A percentile compares a stretch with the other conserved stretches of the same genome.
Conservation (phyloP, 1,140 invertebrate genomes). For the Neodiprion lecontei region DNA sequence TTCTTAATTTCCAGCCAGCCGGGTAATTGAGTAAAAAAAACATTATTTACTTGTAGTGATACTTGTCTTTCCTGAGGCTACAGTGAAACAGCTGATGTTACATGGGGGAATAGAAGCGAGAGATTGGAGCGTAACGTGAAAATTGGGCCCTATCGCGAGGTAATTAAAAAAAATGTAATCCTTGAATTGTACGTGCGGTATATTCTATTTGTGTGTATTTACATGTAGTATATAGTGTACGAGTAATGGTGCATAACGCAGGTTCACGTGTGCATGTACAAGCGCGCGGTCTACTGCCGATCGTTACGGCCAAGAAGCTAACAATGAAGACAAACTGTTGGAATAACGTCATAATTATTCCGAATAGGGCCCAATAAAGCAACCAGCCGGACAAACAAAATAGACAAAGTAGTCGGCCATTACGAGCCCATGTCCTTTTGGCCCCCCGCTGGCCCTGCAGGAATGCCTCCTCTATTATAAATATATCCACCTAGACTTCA, state of each 20-base stretch:
- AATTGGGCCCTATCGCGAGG: not conserved
- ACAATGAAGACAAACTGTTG: constrained; percentile 10
- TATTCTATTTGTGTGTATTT: too few species aligned
- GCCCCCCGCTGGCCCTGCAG: constrained; percentile 48
- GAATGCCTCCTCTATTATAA: constrained; percentile 52
- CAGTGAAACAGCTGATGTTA: too few species aligned
- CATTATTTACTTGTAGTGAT: too few species aligned
- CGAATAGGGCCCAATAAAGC: constrained; percentile 18
- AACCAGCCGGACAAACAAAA: constrained; percentile 32
- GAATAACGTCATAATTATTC: constrained; percentile 42
- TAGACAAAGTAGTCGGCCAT: constrained; percentile 49
- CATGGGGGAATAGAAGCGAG: not conserved
- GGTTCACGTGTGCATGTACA: not conserved
- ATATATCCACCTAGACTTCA: constrained; percentile 43
- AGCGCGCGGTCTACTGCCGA: not conserved
- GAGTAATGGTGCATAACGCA: not conserved
- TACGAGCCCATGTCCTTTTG: constrained; percentile 51
- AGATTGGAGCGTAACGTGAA: not conserved
- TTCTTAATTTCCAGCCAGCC: too few species aligned
- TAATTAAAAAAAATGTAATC: constrained; percentile 8
- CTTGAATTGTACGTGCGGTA: not conserved
- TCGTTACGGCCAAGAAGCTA: constrained; percentile 2
- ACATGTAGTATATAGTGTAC: not conserved
- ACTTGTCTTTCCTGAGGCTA: too few species aligned
- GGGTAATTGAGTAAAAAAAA: too few species aligned